phyloP scores from a whole-genome alignment of 2,888 invertebrate species.

The Pachymerium ferrugineum region DNA sequence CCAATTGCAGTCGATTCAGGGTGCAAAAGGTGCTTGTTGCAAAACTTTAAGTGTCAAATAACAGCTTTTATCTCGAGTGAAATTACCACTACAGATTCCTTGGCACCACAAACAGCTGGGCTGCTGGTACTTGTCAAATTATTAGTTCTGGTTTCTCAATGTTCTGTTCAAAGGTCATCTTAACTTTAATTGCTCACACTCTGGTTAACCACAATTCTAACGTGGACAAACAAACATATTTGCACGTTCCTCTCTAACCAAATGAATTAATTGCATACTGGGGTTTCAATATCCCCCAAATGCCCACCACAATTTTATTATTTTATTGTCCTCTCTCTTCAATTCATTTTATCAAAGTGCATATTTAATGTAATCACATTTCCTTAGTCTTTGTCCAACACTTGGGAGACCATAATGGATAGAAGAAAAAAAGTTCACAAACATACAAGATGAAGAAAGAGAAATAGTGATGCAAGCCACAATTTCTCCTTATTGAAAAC shows the following conservation, averaged over 20 bases:
- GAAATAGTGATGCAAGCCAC: neutral
- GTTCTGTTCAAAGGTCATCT: neutral
- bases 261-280: neutral
- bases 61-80: constrained; percentile 6
- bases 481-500: neutral
- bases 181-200: neutral
- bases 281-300: neutral
- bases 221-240: neutral
- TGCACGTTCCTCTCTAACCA: neutral
- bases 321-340: neutral
- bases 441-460: neutral
- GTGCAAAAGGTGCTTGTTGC: constrained; percentile 1
- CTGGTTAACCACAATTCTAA: constrained; percentile 8
- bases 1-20: neutral
- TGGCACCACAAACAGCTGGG: neutral
- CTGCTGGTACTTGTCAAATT: neutral
- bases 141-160: constrained; percentile 8
- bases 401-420: neutral
- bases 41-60: neutral
- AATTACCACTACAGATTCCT: constrained; percentile 6
- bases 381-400: too few species aligned
- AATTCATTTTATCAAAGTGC: neutral
- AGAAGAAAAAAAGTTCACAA: neutral
- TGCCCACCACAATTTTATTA: neutral
- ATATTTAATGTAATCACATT: neutral